Conservation (phyloP, 2,797 vertebrate species). For the Echiichthys vipera region DNA sequence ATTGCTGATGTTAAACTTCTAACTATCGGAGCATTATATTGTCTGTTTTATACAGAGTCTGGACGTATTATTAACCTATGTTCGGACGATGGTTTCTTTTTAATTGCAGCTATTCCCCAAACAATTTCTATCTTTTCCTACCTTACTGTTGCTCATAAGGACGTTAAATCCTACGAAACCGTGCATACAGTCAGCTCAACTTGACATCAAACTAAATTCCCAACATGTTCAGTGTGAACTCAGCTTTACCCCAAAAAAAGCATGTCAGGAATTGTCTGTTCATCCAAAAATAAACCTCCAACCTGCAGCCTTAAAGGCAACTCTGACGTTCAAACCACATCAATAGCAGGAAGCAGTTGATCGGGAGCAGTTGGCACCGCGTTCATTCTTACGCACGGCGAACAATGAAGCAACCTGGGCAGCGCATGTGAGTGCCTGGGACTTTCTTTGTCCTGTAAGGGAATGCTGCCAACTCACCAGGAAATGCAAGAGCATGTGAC, state of each 20-base stretch:
- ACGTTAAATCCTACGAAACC: background rate
- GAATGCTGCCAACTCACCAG: slow-evolving; percentile 35
- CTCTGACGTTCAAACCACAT: slow-evolving; percentile 31
- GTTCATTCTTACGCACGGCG: background rate
- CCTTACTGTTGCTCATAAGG: background rate
- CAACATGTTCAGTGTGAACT: background rate
- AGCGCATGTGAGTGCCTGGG: background rate
- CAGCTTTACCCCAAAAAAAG: background rate
- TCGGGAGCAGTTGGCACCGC: slow-evolving; percentile 46
- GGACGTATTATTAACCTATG: background rate
- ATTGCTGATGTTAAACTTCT: background rate
- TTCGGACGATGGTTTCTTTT: background rate
- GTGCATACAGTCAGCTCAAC: background rate
- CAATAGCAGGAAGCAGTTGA: slow-evolving; percentile 61
- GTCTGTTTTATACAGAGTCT: background rate
- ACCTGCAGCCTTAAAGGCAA: background rate
- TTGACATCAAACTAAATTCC: background rate
- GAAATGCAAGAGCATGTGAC: background rate
- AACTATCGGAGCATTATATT: background rate
- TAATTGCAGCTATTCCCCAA: background rate
- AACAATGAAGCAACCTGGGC: slow-evolving; percentile 54
- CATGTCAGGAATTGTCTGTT: background rate
- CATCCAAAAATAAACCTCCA: background rate
- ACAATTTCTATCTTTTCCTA: background rate
- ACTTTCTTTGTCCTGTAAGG: background rate